A percentile compares a stretch with the other conserved stretches of the same genome.
Conservation (phyloP, 2,797 vertebrate genomes). For the Catamblyrhynchus diadema region DNA sequence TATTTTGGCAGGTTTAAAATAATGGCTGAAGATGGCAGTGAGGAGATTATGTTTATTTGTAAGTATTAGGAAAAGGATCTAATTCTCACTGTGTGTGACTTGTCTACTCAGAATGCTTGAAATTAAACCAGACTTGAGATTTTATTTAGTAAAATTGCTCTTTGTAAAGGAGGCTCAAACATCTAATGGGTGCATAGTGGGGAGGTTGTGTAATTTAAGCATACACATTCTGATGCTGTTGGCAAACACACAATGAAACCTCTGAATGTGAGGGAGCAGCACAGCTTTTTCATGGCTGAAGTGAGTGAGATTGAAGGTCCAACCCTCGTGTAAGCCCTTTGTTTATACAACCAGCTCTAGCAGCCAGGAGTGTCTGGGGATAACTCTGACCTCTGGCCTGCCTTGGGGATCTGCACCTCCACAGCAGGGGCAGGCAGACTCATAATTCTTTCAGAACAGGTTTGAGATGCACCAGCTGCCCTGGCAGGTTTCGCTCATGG, state of each 20-base stretch:
- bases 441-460: not conserved
- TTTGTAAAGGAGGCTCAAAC: not conserved
- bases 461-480: not conserved
- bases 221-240: not conserved
- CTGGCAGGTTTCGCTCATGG: not conserved
- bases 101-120: not conserved
- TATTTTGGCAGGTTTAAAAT: conserved; percentile 69
- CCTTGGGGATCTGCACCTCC: not conserved
- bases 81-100: not conserved
- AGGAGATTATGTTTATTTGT: conserved; percentile 86
- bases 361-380: not conserved
- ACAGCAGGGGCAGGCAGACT: not conserved
- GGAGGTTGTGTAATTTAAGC: not conserved
- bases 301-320: not conserved
- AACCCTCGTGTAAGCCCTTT: not conserved
- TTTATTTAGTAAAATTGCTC: not conserved
- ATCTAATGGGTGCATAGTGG: not conserved
- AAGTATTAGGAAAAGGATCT: conserved; percentile 69
- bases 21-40: conserved; percentile 84
- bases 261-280: conserved; percentile 5
- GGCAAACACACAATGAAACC: not conserved
- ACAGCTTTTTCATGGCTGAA: not conserved
- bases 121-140: not conserved
- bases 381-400: not conserved
- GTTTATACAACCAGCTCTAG: not conserved